These are phyloP conservation scores for Furcifer pardalis DNA, from an alignment of 2,797 vertebrate genomes.

Conservation along the genomic window DNA sequence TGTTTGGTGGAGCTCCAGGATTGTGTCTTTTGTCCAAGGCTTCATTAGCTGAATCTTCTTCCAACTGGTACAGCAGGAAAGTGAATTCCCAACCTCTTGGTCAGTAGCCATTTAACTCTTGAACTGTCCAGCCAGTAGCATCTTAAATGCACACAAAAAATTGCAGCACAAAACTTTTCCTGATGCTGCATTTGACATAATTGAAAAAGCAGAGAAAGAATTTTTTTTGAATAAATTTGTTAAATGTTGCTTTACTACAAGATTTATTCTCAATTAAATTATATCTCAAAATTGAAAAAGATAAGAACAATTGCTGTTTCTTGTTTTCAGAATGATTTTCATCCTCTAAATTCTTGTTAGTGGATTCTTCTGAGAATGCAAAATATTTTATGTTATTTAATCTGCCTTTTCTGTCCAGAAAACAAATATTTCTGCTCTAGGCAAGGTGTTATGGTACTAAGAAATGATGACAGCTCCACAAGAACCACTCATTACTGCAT, in stretches of 20 bases:
- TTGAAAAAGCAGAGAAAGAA: too few species aligned
- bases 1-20: too few species aligned
- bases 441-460: conserved; percentile 31
- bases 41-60: too few species aligned
- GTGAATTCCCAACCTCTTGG: too few species aligned
- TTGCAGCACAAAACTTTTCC: too few species aligned
- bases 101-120: too few species aligned
- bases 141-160: too few species aligned
- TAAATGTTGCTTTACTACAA: background rate
- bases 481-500: conserved; percentile 46
- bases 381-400: conserved; percentile 53
- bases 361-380: conserved; percentile 47
- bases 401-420: conserved; percentile 47
- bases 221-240: background rate
- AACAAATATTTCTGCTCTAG: conserved; percentile 49
- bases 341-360: conserved; percentile 39
- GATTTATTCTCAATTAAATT: background rate
- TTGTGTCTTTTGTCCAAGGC: too few species aligned
- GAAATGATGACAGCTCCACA: conserved; percentile 36
- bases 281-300: background rate
- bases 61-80: too few species aligned
- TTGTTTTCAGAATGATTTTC: conserved; percentile 34
- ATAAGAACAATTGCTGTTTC: conserved; percentile 34
- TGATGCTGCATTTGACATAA: too few species aligned
- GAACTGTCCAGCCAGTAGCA: too few species aligned